phyloP scores from a whole-genome alignment of 2,888 invertebrate genomes.

The Aromia moschata region DNA sequence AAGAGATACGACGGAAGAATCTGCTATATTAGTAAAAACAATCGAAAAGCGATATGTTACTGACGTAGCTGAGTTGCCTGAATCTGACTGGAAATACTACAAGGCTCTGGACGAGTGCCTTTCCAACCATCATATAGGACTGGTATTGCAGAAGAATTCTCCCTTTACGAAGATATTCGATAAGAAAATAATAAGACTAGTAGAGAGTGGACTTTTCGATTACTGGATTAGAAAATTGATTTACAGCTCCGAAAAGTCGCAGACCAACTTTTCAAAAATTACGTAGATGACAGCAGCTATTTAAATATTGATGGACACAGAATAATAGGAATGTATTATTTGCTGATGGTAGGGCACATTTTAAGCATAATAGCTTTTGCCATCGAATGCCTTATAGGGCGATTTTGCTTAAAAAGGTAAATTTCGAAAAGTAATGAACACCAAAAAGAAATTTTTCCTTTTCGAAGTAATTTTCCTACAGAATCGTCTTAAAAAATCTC shows the following conservation, averaged over 20 bases:
- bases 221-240: slow-evolving; percentile 33
- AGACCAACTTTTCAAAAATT: slow-evolving; percentile 31
- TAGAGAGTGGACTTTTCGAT: slow-evolving; percentile 42
- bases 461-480: too few species aligned
- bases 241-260: slow-evolving; percentile 8
- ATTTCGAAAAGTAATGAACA: too few species aligned
- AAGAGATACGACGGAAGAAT: slow-evolving; percentile 14
- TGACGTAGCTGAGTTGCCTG: slow-evolving; percentile 39
- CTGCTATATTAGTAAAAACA: slow-evolving; percentile 37
- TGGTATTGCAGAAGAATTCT: slow-evolving; percentile 43
- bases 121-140: slow-evolving; percentile 39
- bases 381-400: slow-evolving; percentile 28
- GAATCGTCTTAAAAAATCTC: too few species aligned
- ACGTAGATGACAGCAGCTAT: slow-evolving; percentile 19
- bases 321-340: slow-evolving; percentile 37
- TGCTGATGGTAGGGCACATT: slow-evolving; percentile 34
- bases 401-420: too few species aligned
- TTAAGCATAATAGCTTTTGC: slow-evolving; percentile 35
- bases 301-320: slow-evolving; percentile 33
- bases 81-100: slow-evolving; percentile 32
- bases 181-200: slow-evolving; percentile 26
- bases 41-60: slow-evolving; percentile 43
- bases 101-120: slow-evolving; percentile 44
- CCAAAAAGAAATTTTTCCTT: too few species aligned
- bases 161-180: slow-evolving; percentile 42